These are phyloP conservation scores for Argentina silus DNA, from an alignment of 2,797 vertebrate species.

Conservation along the genomic window DNA sequence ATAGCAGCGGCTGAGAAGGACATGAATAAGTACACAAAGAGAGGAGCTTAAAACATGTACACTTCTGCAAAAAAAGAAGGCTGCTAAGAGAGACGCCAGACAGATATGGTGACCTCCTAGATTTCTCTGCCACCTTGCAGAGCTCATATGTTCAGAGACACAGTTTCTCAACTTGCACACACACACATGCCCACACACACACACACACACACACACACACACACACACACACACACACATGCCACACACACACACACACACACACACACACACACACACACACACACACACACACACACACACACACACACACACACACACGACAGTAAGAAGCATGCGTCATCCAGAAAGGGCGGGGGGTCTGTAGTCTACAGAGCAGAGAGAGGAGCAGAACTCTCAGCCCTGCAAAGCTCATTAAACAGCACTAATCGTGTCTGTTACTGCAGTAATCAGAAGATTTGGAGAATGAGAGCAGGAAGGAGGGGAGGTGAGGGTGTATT, in stretches of 20 bases:
- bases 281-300: not conserved
- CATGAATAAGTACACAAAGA: not conserved
- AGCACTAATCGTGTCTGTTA: slow-evolving; percentile 14
- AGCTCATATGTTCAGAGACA: not conserved
- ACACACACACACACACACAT: not conserved
- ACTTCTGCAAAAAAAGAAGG: not conserved
- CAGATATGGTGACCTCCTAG: not conserved
- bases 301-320: slow-evolving; percentile 23
- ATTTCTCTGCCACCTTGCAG: not conserved
- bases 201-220: slow-evolving; percentile 4
- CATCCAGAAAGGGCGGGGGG: not conserved
- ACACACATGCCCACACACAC: not conserved
- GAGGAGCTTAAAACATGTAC: not conserved
- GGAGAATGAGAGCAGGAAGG: not conserved
- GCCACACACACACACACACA: not conserved
- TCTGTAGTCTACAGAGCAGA: slow-evolving; percentile 2
- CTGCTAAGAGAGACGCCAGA: not conserved
- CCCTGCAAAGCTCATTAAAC: slow-evolving; percentile 19
- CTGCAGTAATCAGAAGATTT: slow-evolving; percentile 1
- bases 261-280: not conserved
- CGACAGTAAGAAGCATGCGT: not conserved
- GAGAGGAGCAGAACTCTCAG: slow-evolving; percentile 10
- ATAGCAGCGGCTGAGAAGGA: not conserved
- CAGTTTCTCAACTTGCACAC: not conserved
- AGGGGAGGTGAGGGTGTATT: not conserved